These are phyloP conservation scores for Hemithea aestivaria DNA, from an alignment of 2,888 invertebrate species.

Conservation along the genomic window DNA sequence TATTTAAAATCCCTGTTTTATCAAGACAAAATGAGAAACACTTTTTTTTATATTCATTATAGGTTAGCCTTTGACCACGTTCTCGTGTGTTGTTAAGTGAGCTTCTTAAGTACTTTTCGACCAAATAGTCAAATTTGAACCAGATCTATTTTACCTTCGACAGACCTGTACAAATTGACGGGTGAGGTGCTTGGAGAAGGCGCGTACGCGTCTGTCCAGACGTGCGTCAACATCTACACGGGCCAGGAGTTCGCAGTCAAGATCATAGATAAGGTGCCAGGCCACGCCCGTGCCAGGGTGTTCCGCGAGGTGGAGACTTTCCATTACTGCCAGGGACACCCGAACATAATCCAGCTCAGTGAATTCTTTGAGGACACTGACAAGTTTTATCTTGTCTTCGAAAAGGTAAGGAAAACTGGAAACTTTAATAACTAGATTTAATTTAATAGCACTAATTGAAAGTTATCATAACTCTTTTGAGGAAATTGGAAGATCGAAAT, in stretches of 20 bases:
- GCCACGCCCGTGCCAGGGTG: constrained; percentile 95
- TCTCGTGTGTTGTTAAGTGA: too few relatives aligned
- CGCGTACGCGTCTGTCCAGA: constrained; percentile 97
- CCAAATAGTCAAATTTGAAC: too few relatives aligned
- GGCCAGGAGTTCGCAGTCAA: constrained; percentile 98
- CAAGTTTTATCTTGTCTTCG: constrained; percentile 98
- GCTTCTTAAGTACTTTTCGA: too few relatives aligned
- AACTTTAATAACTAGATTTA: too few relatives aligned
- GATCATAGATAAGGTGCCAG: constrained; percentile 96
- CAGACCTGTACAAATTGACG: constrained; percentile 96
- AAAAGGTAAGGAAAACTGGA: constrained; percentile 91
- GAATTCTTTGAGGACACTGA: constrained; percentile 98
- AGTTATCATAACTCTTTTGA: too few relatives aligned
- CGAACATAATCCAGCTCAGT: constrained; percentile 97
- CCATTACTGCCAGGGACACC: constrained; percentile 98
- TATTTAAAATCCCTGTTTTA: too few relatives aligned
- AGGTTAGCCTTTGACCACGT: too few relatives aligned
- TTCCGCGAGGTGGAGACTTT: constrained; percentile 99
- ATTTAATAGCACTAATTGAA: too few relatives aligned
- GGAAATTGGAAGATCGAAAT: too few relatives aligned
- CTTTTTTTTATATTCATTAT: too few relatives aligned
- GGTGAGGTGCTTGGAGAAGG: constrained; percentile 98
- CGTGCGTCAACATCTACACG: constrained; percentile 94
- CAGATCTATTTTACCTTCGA: not conserved
- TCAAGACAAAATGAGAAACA: too few relatives aligned